Evolutionary conservation across 2,888 invertebrate species (phyloP).

Genomic region (Epirrhoe tristata): DNA sequence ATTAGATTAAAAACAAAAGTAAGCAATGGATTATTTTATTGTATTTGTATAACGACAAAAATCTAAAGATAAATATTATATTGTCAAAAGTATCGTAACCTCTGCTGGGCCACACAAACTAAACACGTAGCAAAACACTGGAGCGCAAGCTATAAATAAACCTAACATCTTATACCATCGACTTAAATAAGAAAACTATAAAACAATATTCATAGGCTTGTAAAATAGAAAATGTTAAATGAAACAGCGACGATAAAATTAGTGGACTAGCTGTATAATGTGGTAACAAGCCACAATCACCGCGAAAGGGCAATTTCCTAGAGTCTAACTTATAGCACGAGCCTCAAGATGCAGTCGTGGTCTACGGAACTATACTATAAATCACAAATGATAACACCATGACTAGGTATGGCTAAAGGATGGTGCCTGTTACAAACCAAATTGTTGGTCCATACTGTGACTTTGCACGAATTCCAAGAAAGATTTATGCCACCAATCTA

Average conservation of each 20-base stretch:
- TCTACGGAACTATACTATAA: constrained; percentile 73
- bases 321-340: constrained; percentile 73
- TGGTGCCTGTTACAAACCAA: neutral
- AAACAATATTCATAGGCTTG: neutral
- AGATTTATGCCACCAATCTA: neutral
- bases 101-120: too few species aligned
- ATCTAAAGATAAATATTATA: too few species aligned
- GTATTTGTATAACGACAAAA: too few species aligned
- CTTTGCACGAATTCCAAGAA: neutral
- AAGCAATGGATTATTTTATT: too few species aligned
- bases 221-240: neutral
- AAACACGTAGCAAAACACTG: too few species aligned
- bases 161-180: too few species aligned
- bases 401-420: neutral
- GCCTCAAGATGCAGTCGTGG: constrained; percentile 68
- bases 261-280: constrained; percentile 23
- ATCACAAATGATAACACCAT: constrained; percentile 65
- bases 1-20: neutral
- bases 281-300: constrained; percentile 66
- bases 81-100: too few species aligned
- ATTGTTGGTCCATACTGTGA: neutral
- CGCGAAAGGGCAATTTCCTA: constrained; percentile 78
- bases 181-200: too few species aligned
- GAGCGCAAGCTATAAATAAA: too few species aligned
- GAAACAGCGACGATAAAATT: neutral